Percentiles rank a stretch among this genome's conserved stretches.
These are phyloP conservation scores for Tachyglossus aculeatus DNA, from an alignment of 2,797 vertebrate genomes.

Conservation along the genomic window DNA sequence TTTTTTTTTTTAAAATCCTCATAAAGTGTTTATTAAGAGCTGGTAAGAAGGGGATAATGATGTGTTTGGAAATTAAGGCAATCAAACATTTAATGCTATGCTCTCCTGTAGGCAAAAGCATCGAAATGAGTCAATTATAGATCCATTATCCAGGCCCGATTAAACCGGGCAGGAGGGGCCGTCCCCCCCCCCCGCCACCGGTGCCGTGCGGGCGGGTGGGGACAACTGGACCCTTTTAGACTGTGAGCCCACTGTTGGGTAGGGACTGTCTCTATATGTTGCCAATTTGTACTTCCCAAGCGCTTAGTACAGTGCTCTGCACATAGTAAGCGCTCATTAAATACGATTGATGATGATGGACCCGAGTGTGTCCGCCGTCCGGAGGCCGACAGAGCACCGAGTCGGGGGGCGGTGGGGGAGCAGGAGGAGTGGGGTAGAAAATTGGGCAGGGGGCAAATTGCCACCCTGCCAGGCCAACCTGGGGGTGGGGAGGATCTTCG, in stretches of 20 bases:
- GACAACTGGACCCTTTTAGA: no score
- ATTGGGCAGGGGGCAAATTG: slow-evolving; percentile 70
- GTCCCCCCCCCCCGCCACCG: slow-evolving; percentile 71
- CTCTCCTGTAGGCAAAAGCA: slow-evolving; percentile 98
- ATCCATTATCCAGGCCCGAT: slow-evolving; percentile 94
- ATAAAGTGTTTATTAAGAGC: slow-evolving; percentile 99
- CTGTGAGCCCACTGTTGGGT: no score
- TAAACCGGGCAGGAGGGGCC: slow-evolving; percentile 77
- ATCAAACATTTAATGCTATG: slow-evolving; percentile 99
- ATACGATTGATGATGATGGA: no score
- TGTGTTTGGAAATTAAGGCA: slow-evolving; percentile 98
- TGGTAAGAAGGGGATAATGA: slow-evolving; percentile 97
- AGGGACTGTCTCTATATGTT: no score
- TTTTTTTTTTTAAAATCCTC: slow-evolving; percentile 86
- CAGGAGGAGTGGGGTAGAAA: slow-evolving; percentile 39
- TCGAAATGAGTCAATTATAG: slow-evolving; percentile 99
- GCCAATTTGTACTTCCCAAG: no score
- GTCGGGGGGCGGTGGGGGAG: slow-evolving; percentile 61
- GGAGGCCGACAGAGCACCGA: slow-evolving; percentile 44
- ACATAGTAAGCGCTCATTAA: no score
- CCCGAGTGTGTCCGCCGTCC: background rate
- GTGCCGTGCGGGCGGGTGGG: slow-evolving; percentile 19
- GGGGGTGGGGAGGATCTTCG: no score
- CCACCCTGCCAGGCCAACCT: no score
- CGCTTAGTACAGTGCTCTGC: no score